Evolutionary conservation across 2,797 vertebrate genomes (phyloP).

Genomic region (Microctenopoma lineatum): DNA sequence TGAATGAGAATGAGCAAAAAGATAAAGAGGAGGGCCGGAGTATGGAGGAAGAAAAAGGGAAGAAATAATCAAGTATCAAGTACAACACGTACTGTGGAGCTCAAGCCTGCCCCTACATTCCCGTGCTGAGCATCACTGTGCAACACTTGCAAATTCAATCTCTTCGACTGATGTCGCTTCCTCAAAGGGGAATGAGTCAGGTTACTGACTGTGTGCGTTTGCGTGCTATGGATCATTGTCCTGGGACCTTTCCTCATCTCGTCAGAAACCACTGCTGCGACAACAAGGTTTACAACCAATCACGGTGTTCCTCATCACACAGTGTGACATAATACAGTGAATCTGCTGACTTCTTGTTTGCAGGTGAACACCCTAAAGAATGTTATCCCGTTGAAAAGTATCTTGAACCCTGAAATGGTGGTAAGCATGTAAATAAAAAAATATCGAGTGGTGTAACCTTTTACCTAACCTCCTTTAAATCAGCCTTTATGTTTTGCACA

Average conservation of each 20-base stretch:
- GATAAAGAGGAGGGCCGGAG: constrained; percentile 4
- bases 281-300: constrained; percentile 72
- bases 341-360: constrained; percentile 37
- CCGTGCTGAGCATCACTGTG: constrained; percentile 55
- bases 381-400: not conserved
- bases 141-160: constrained; percentile 72
- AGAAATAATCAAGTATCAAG: constrained; percentile 56
- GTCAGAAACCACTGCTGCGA: constrained; percentile 70
- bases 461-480: constrained; percentile 4
- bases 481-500: not conserved
- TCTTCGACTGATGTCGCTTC: constrained; percentile 83
- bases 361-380: constrained; percentile 11
- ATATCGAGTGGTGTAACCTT: not conserved
- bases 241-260: constrained; percentile 65
- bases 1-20: constrained; percentile 21
- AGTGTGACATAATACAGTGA: constrained; percentile 52
- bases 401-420: not conserved
- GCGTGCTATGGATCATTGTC: constrained; percentile 36
- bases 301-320: constrained; percentile 67
- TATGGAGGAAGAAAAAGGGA: not conserved
- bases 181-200: constrained; percentile 80
- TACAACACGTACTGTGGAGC: constrained; percentile 50
- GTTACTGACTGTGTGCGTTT: constrained; percentile 48
- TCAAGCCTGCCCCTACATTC: constrained; percentile 48
- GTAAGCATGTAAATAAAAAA: constrained; percentile 8